Evolutionary conservation across 2,797 vertebrate genomes (phyloP), one percentile per base, ranked within the genome.

Genomic region (Brachymystax lenok): DNA sequence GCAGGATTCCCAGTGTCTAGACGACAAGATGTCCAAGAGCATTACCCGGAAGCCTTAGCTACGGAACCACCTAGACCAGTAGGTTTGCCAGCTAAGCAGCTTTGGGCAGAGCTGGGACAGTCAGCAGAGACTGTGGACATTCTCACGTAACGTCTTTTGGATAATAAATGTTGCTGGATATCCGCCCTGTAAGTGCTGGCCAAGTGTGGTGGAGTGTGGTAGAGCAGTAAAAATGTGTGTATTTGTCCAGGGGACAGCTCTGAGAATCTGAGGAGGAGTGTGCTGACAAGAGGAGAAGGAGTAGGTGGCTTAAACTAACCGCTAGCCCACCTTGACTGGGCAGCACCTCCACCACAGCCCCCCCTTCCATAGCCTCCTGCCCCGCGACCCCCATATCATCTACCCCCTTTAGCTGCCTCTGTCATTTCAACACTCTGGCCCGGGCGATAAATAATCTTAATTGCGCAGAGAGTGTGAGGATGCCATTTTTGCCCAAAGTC

Each of bases 351-450:
- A 73, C 73, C 40, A 46, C 10, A 46, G 40, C 40, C 40, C 92
- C 88, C 77, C 76, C n/a, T n/a, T n/a, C n/a, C n/a, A n/a, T 88
- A 91, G 89, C 88, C 35, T 40, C 35, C 19, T n/a, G 6, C 56
- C n/a, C 51, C 16, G n/a, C 56, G 5, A n/a, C 52, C 16, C 19
- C 19, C 56, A n/a, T n/a, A 21, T n/a, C 56, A 59, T 72, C 16
- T 79, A 80, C 80, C 84, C 69, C 13, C 78, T 80, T 82, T 95
- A 97, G 95, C 95, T 97, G 96, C 90, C 90, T 73, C 94, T 95
- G 95, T 95, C 96, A 95, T 84, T 96, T 94, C 83, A 85, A 80
- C 73, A 82, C 84, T 88, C 28, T 14, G 51, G 24, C 70, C 51
- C 70, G 21, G 85, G 77, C 88, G 92, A 89, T 90, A 87, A 72